Percentiles rank a stretch among this genome's conserved stretches.
These are phyloP conservation scores for Rhegmatorhina hoffmannsi DNA, from an alignment of 2,113 vertebrate species.

Conservation along the genomic window DNA sequence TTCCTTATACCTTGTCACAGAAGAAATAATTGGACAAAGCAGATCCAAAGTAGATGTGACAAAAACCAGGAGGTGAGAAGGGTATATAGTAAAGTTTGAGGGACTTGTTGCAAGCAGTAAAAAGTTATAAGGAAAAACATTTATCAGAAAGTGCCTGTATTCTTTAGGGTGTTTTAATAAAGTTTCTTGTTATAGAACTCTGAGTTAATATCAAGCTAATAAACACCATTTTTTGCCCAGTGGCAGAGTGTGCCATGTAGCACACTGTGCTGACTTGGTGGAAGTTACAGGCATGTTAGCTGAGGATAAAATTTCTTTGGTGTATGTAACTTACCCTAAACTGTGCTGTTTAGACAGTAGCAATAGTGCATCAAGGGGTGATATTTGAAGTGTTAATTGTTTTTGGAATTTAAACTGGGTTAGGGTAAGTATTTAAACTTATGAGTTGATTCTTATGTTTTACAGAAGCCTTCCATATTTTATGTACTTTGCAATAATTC, in stretches of 20 bases:
- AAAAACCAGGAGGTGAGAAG: background rate
- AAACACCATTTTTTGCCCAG: background rate
- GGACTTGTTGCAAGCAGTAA: background rate
- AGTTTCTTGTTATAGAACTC: background rate
- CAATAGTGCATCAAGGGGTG: background rate
- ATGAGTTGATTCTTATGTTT: background rate
- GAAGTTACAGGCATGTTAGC: background rate
- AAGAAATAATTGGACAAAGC: background rate
- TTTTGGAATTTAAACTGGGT: background rate
- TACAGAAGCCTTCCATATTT: background rate
- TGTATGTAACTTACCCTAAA: background rate
- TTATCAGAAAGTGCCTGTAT: background rate
- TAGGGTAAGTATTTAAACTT: background rate
- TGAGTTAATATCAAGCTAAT: background rate
- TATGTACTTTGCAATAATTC: background rate
- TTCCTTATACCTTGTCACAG: slow-evolving; percentile 19
- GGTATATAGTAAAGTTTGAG: background rate
- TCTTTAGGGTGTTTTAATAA: background rate
- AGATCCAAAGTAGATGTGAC: background rate
- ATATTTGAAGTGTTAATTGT: background rate
- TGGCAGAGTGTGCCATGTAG: background rate
- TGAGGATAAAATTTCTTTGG: background rate
- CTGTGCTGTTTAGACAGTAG: background rate
- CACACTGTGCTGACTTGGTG: background rate
- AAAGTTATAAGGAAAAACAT: background rate